Evolutionary conservation across 2,113 vertebrate species (phyloP).

Genomic region (Nipponia nippon): DNA sequence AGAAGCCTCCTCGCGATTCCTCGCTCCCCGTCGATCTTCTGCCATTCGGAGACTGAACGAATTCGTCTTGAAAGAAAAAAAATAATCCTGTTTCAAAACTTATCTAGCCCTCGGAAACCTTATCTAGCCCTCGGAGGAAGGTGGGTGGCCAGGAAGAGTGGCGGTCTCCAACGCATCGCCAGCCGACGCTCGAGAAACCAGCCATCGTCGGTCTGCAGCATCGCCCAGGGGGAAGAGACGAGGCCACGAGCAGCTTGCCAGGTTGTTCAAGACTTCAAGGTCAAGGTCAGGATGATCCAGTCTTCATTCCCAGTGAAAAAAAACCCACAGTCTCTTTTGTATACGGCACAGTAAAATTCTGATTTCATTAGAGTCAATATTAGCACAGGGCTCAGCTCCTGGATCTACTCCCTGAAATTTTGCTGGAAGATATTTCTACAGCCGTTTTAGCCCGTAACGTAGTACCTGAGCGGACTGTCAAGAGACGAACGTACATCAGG

Average conservation of each 20-base stretch:
- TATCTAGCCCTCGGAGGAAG: too few species aligned
- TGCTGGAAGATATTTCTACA: too few species aligned
- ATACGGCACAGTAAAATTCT: not conserved
- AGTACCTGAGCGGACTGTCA: not conserved
- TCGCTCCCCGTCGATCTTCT: not conserved
- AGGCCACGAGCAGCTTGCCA: not conserved
- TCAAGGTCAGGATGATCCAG: not conserved
- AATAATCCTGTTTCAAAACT: not conserved
- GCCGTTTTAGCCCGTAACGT: not conserved
- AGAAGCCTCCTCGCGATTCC: not conserved
- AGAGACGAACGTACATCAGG: accelerated
- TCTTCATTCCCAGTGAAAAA: too few species aligned
- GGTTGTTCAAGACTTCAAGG: not conserved
- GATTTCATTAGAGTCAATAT: too few species aligned
- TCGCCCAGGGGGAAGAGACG: not conserved
- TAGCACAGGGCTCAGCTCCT: not conserved
- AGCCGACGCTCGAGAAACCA: not conserved
- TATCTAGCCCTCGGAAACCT: too few species aligned
- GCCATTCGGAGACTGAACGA: not conserved
- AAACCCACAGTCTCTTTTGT: not conserved
- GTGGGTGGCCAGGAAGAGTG: not conserved
- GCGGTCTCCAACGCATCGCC: not conserved
- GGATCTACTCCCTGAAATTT: not conserved
- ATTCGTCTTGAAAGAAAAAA: not conserved
- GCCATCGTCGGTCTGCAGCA: not conserved